Conservation (phyloP, 1,140 invertebrate species). For the Meloidogyne floridensis region DNA sequence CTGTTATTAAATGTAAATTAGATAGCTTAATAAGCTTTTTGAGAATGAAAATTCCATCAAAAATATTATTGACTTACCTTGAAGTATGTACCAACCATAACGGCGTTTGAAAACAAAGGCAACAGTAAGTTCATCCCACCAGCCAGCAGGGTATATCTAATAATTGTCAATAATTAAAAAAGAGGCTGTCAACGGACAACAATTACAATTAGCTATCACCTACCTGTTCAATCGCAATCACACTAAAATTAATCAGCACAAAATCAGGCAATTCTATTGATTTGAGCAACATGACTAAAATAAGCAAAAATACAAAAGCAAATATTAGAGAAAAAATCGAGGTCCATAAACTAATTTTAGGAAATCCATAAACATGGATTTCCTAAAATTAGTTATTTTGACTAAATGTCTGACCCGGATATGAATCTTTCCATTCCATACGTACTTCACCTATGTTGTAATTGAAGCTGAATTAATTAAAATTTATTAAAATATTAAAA, state of each 20-base stretch:
- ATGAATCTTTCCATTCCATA: conserved; percentile 64
- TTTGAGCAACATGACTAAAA: conserved; percentile 59
- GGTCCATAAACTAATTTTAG: too few species aligned
- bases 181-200: neutral
- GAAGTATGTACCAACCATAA: conserved; percentile 65
- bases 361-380: too few species aligned
- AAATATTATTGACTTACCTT: conserved; percentile 37
- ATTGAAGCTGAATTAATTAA: conserved; percentile 53
- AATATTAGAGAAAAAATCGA: too few species aligned
- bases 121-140: conserved; percentile 65
- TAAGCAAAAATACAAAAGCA: too few species aligned
- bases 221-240: conserved; percentile 63
- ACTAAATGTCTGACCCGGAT: conserved; percentile 34
- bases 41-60: neutral
- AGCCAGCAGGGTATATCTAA: conserved; percentile 64
- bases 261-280: conserved; percentile 64
- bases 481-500: neutral
- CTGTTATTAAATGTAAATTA: conserved; percentile 13
- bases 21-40: neutral
- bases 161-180: conserved; percentile 24
- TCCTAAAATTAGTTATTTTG: neutral
- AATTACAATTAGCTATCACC: neutral
- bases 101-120: conserved; percentile 61
- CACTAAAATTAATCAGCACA: conserved; percentile 63
- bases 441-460: conserved; percentile 65